Evolutionary conservation across 2,113 vertebrate genomes (phyloP).

Genomic region (Paedocypris sp.): DNA sequence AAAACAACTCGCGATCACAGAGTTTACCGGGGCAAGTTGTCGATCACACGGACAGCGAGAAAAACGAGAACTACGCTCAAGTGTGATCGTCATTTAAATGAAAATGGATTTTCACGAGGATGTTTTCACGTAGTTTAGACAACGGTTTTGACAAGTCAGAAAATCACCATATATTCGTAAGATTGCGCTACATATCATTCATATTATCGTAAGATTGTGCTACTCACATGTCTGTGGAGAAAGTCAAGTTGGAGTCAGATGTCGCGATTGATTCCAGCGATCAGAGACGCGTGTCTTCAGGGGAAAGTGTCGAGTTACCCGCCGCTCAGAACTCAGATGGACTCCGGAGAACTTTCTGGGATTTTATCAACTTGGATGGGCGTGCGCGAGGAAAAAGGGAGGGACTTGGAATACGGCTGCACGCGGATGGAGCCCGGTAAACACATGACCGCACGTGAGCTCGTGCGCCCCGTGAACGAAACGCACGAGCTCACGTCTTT

Average conservation of each 20-base stretch:
- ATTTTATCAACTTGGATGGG: conserved; percentile 9
- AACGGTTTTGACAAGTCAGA: too few species aligned
- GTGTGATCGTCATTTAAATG: background rate
- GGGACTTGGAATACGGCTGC: conserved; percentile 11
- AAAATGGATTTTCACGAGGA: background rate
- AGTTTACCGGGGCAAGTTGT: background rate
- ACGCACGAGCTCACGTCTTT: too few species aligned
- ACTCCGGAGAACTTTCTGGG: background rate
- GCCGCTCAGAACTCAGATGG: too few species aligned
- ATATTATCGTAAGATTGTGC: too few species aligned
- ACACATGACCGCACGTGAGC: conserved; percentile 44
- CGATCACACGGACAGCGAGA: background rate
- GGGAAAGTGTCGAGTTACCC: background rate
- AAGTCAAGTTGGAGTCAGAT: background rate
- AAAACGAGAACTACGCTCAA: background rate
- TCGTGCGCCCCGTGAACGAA: background rate
- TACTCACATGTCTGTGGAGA: background rate
- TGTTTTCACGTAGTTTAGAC: too few species aligned
- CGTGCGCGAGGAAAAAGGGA: conserved; percentile 20
- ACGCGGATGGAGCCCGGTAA: conserved; percentile 42
- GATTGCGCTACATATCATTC: too few species aligned
- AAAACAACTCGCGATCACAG: background rate
- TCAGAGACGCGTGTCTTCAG: background rate
- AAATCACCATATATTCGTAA: too few species aligned
- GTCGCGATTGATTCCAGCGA: too few species aligned